Conservation (phyloP, 1,140 invertebrate species). For the Eumeta japonica region DNA sequence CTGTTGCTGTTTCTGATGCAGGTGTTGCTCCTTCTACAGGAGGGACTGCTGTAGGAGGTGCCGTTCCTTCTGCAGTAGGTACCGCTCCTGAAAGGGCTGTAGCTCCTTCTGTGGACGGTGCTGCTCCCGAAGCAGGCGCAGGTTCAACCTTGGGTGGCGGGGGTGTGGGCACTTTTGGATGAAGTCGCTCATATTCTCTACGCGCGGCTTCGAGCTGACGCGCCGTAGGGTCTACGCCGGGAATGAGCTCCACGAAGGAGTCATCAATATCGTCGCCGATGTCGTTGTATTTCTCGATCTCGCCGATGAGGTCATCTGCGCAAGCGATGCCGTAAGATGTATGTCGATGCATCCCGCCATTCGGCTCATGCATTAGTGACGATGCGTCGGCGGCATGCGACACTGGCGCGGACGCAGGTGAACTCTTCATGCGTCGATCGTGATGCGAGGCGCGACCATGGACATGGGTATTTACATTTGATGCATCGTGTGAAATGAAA, state of each 20-base stretch:
- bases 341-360: slow-evolving; percentile 13
- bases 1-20: slow-evolving; percentile 14
- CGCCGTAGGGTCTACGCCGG: slow-evolving; percentile 55
- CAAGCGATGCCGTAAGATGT: slow-evolving; percentile 29
- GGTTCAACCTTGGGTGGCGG: slow-evolving; percentile 21
- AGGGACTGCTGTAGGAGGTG: slow-evolving; percentile 1
- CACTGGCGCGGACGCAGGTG: slow-evolving; percentile 4
- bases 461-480: background rate
- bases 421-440: slow-evolving; percentile 17
- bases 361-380: background rate
- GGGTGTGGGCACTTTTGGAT: slow-evolving; percentile 36
- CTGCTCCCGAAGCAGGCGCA: slow-evolving; percentile 30
- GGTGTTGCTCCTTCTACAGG: slow-evolving; percentile 34
- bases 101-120: slow-evolving; percentile 19
- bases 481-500: too few relatives aligned
- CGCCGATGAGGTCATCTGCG: slow-evolving; percentile 95
- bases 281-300: slow-evolving; percentile 97
- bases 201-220: slow-evolving; percentile 28
- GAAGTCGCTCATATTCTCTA: slow-evolving; percentile 8
- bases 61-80: slow-evolving; percentile 15
- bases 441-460: slow-evolving; percentile 9
- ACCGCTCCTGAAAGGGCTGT: slow-evolving; percentile 11
- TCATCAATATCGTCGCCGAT: slow-evolving; percentile 97
- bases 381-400: slow-evolving; percentile 18
- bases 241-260: slow-evolving; percentile 93